phyloP scores from a whole-genome alignment of 1,140 invertebrate species.

The Patella vulgata region DNA sequence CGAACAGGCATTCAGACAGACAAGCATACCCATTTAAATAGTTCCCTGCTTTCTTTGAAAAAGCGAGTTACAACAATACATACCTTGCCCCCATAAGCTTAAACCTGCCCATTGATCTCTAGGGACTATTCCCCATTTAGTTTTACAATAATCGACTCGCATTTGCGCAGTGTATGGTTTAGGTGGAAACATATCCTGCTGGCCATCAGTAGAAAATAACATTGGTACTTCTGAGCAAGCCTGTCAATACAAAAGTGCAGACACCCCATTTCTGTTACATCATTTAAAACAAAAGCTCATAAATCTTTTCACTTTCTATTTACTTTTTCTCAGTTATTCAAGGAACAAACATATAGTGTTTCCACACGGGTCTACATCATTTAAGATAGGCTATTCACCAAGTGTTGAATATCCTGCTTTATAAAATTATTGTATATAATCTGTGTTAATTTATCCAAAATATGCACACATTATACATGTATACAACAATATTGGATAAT shows the following conservation, averaged over 20 bases:
- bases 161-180: slow-evolving; percentile 53
- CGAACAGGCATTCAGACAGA: too few species aligned
- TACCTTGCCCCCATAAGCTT: slow-evolving; percentile 53
- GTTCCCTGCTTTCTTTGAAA: neutral
- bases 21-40: neutral
- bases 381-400: too few species aligned
- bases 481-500: too few species aligned
- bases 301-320: too few species aligned
- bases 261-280: neutral
- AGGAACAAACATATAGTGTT: too few species aligned
- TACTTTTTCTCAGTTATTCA: too few species aligned
- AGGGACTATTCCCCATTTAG: slow-evolving; percentile 50
- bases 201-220: slow-evolving; percentile 48
- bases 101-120: slow-evolving; percentile 42
- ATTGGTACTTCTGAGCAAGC: slow-evolving; percentile 61
- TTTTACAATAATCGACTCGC: slow-evolving; percentile 50
- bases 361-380: too few species aligned
- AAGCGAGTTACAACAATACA: slow-evolving; percentile 6
- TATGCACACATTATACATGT: too few species aligned
- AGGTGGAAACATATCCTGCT: slow-evolving; percentile 62
- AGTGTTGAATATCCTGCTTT: too few species aligned
- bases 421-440: too few species aligned
- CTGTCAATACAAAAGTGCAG: slow-evolving; percentile 35
- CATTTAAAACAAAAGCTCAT: neutral
- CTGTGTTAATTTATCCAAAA: too few species aligned